Evolutionary conservation across 2,797 vertebrate genomes (phyloP).

Genomic region (Protonibea diacanthus): DNA sequence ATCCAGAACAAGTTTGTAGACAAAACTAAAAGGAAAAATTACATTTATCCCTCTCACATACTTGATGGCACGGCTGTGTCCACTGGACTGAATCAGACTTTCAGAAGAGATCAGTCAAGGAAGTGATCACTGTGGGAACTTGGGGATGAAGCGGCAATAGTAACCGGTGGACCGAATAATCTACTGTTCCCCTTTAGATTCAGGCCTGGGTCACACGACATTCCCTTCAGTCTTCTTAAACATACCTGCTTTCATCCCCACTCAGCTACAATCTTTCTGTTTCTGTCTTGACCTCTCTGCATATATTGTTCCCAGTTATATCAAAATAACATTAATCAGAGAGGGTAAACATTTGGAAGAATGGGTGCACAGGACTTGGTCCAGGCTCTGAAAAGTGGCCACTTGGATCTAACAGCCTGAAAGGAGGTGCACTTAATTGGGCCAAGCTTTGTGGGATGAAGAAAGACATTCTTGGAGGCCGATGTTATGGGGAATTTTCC

Average conservation of each 20-base stretch:
- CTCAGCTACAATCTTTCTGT: neutral
- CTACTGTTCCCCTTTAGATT: conserved; percentile 27
- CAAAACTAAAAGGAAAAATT: neutral
- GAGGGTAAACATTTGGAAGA: neutral
- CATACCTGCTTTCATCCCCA: neutral
- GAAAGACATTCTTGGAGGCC: neutral
- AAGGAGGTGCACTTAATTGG: neutral
- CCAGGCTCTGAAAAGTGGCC: conserved; percentile 8
- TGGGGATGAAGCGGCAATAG: conserved; percentile 19
- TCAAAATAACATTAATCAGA: neutral
- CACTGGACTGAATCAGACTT: conserved; percentile 37
- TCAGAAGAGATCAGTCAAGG: conserved; percentile 40
- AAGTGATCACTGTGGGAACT: conserved; percentile 30
- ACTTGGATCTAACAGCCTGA: neutral
- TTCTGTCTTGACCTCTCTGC: neutral
- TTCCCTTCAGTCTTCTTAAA: conserved; percentile 16
- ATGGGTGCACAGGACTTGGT: neutral
- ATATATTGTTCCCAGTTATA: neutral
- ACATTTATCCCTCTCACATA: conserved; percentile 16
- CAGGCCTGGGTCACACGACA: conserved; percentile 1
- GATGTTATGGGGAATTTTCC: neutral
- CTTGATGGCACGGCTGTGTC: conserved; percentile 29
- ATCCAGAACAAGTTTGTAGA: neutral
- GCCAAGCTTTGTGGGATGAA: neutral
- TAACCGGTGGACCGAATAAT: conserved; percentile 34